Conservation (phyloP, 2,797 vertebrate species). For the Uromys caudimaculatus region DNA sequence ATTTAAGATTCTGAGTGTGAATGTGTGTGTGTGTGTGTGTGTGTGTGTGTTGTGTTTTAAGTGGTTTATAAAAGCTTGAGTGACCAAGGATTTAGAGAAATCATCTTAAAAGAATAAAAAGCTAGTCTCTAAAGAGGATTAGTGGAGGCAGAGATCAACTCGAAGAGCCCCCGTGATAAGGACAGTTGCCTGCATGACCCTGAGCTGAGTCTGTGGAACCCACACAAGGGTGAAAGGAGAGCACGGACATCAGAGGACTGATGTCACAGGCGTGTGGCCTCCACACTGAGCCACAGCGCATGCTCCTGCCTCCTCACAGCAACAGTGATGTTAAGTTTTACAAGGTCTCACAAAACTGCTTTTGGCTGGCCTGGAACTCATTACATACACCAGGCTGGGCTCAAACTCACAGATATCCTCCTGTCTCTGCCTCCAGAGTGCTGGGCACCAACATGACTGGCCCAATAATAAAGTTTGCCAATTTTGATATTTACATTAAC, state of each 20-base stretch:
- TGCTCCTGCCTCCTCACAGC: not conserved
- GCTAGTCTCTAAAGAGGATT: not conserved
- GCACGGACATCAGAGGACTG: not conserved
- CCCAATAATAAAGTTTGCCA: not conserved
- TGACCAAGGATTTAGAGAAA: constrained; percentile 42
- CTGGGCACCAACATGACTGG: not conserved
- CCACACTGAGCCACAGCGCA: not conserved
- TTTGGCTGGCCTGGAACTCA: not conserved
- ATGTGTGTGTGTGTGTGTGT: not conserved
- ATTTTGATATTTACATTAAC: constrained; percentile 47
- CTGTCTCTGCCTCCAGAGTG: not conserved
- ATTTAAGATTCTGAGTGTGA: not conserved
- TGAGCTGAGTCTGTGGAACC: not conserved
- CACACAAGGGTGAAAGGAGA: not conserved
- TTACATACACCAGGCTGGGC: not conserved
- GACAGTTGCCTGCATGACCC: not conserved
- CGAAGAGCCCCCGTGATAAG: not conserved
- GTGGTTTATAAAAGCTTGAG: constrained; percentile 13
- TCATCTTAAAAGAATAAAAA: constrained; percentile 22
- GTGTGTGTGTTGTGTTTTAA: not conserved
- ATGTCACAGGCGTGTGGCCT: not conserved
- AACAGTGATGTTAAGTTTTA: too few species aligned
- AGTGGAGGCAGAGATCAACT: not conserved
- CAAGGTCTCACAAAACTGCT: too few species aligned
- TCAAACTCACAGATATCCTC: not conserved